phyloP scores from a whole-genome alignment of 2,888 invertebrate genomes.

The Drosophila colorata region DNA sequence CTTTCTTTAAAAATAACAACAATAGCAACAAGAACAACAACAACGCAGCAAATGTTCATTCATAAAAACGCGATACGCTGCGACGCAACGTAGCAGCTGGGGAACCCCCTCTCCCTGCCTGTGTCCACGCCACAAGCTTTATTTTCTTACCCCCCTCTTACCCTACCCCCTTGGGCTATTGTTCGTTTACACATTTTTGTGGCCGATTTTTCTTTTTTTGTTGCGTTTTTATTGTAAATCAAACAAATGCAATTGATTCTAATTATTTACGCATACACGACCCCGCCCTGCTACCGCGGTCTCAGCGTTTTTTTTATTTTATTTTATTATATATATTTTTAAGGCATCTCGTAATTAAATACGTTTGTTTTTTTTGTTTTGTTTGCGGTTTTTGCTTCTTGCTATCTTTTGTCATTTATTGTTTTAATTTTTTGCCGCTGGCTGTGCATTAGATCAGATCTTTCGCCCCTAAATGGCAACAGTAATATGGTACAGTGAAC shows the following conservation, averaged over 20 bases:
- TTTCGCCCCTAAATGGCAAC: constrained; percentile 24
- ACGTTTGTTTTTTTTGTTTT: constrained; percentile 6
- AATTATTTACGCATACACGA: constrained; percentile 21
- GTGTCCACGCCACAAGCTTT: not conserved
- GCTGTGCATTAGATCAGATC: constrained; percentile 39
- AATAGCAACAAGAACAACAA: not conserved
- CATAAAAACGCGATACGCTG: constrained; percentile 57
- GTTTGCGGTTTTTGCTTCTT: constrained; percentile 6
- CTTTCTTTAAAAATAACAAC: constrained; percentile 5
- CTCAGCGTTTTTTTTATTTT: not conserved
- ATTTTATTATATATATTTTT: constrained; percentile 21
- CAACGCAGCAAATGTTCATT: constrained; percentile 40
- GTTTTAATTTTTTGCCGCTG: constrained; percentile 9
- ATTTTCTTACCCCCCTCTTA: not conserved
- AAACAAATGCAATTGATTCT: constrained; percentile 26
- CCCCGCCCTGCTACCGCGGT: not conserved
- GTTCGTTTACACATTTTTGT: constrained; percentile 24
- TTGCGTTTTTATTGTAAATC: constrained; percentile 19
- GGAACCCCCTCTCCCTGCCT: not conserved
- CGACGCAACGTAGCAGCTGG: constrained; percentile 48
- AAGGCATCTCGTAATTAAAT: constrained; percentile 31
- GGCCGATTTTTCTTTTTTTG: constrained; percentile 11
- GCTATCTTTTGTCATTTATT: constrained; percentile 14
- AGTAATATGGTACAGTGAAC: constrained; percentile 9
- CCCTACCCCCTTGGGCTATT: not conserved